Conservation (phyloP, 1,140 invertebrate species). For the Aculops lycopersici region DNA sequence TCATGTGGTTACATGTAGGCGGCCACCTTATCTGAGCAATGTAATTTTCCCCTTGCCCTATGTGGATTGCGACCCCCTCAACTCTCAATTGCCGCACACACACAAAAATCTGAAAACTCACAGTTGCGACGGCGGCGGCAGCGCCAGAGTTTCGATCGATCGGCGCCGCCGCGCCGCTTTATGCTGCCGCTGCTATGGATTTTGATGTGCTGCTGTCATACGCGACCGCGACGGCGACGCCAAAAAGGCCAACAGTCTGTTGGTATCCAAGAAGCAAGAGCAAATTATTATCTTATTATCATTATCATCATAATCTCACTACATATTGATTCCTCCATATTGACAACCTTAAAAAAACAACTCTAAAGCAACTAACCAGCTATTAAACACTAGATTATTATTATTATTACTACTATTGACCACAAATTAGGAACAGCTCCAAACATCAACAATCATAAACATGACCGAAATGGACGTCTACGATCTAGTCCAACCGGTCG, state of each 20-base stretch:
- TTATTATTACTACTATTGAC: no score
- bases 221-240: neutral
- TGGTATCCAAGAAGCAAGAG: no score
- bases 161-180: neutral
- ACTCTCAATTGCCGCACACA: neutral
- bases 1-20: neutral
- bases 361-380: no score
- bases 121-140: neutral
- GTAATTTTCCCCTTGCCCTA: neutral
- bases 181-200: neutral
- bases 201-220: neutral
- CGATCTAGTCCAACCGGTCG: constrained; percentile 59
- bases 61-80: neutral
- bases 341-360: no score
- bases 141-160: neutral
- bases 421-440: no score
- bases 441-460: no score
- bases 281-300: no score
- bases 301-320: no score
- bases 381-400: no score
- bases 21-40: neutral
- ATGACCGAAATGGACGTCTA: constrained; percentile 68
- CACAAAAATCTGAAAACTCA: neutral
- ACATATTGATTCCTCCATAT: no score
- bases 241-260: no score